Percentiles rank a stretch among this genome's conserved stretches.
phyloP scores from a whole-genome alignment of 2,113 vertebrate species.

The Amblyopsis rosae region DNA sequence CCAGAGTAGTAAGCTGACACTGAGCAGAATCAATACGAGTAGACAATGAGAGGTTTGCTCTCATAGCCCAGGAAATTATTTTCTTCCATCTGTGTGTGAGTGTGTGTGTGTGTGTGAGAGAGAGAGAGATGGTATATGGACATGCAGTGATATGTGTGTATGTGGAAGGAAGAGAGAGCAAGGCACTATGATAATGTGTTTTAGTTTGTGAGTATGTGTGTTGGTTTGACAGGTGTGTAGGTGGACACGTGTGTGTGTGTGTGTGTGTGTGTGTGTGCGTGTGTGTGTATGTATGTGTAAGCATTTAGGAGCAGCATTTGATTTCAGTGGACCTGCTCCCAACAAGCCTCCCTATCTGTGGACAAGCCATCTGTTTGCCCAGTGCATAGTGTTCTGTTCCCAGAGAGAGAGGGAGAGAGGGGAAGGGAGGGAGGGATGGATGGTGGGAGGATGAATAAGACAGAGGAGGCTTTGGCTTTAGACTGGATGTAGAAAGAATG shows the following conservation, averaged over 20 bases:
- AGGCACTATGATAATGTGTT: slow-evolving; percentile 32
- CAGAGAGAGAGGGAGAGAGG: slow-evolving; percentile 35
- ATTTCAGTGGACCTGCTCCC: slow-evolving; percentile 75
- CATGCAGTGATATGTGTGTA: neutral
- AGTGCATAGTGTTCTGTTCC: slow-evolving; percentile 74
- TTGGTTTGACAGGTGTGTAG: neutral
- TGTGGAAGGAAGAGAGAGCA: slow-evolving; percentile 10
- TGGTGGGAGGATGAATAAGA: slow-evolving; percentile 21
- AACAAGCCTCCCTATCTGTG: slow-evolving; percentile 73
- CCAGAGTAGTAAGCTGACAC: slow-evolving; percentile 60
- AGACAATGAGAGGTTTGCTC: slow-evolving; percentile 74
- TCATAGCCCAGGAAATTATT: slow-evolving; percentile 69
- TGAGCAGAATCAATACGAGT: slow-evolving; percentile 70
- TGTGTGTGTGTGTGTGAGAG: slow-evolving; percentile 7
- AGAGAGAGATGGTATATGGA: neutral
- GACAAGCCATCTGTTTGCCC: slow-evolving; percentile 80
- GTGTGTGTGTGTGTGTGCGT: slow-evolving; percentile 43
- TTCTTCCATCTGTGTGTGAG: slow-evolving; percentile 50
- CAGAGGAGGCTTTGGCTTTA: slow-evolving; percentile 10
- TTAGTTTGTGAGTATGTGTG: neutral
- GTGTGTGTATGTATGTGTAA: slow-evolving; percentile 33
- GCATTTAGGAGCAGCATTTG: slow-evolving; percentile 73
- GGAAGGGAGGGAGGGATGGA: slow-evolving; percentile 42
- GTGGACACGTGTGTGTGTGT: neutral
- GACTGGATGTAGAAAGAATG: neutral